Evolutionary conservation across 2,113 vertebrate species (phyloP).

Genomic region (Lamprotornis superbus): DNA sequence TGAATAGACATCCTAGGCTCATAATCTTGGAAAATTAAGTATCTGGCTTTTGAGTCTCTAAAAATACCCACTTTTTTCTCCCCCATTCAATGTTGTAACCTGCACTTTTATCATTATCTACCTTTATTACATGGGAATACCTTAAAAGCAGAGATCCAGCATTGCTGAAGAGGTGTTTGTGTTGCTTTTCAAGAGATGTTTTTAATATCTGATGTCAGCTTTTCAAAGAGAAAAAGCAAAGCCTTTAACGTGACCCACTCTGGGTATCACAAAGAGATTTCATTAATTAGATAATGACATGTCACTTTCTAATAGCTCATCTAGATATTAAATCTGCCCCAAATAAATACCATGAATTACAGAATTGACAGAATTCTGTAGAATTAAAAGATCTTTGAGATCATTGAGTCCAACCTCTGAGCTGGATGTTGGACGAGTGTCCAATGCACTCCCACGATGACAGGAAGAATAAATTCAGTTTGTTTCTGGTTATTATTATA

Average conservation of each 20-base stretch:
- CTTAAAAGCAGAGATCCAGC: neutral
- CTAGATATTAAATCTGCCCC: neutral
- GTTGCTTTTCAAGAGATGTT: neutral
- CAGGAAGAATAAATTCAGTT: neutral
- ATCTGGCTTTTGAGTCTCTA: neutral
- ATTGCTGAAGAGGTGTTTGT: neutral
- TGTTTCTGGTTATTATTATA: neutral
- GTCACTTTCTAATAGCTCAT: neutral
- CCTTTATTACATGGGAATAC: neutral
- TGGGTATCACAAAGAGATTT: too few relatives aligned
- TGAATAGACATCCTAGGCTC: neutral
- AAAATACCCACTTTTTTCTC: neutral
- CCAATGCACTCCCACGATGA: neutral
- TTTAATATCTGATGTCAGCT: neutral
- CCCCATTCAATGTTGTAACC: neutral
- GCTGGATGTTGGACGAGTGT: too few relatives aligned
- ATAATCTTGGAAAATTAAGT: neutral
- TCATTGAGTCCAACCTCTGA: accelerated
- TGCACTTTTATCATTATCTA: neutral
- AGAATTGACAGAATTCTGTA: neutral
- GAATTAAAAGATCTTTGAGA: neutral
- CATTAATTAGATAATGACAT: too few relatives aligned
- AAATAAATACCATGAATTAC: accelerated
- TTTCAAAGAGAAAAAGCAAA: neutral
- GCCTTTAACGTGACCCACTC: accelerated